Evolutionary conservation across 1,140 invertebrate genomes (phyloP).

Genomic region (Zophobas morio): DNA sequence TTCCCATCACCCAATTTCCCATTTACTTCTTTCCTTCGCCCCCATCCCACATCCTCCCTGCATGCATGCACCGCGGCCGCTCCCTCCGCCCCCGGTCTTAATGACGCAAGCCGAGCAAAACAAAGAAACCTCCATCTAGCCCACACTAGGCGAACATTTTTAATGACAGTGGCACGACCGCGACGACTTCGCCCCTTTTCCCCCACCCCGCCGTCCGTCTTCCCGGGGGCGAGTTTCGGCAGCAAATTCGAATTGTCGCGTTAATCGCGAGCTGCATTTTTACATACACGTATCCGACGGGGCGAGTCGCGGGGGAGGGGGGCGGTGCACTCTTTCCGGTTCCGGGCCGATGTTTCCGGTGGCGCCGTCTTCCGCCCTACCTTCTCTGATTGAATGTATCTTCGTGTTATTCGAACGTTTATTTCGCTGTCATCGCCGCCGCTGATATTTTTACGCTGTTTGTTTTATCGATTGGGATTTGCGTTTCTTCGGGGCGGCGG

Average conservation of each 20-base stretch:
- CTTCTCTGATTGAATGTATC: constrained; percentile 59
- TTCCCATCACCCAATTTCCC: too few species aligned
- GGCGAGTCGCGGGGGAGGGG: constrained; percentile 16
- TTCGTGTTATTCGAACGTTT: constrained; percentile 59
- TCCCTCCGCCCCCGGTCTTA: not conserved
- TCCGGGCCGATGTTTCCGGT: constrained; percentile 57
- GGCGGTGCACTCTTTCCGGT: constrained; percentile 53
- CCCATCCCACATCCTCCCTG: too few species aligned
- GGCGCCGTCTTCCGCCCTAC: constrained; percentile 58
- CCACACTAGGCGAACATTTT: constrained; percentile 39
- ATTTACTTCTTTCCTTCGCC: too few species aligned
- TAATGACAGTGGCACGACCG: constrained; percentile 32
- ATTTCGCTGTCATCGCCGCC: constrained; percentile 55
- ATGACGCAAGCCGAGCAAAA: constrained; percentile 47
- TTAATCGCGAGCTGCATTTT: constrained; percentile 44
- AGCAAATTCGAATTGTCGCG: not conserved
- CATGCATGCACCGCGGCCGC: too few species aligned
- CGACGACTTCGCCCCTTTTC: not conserved
- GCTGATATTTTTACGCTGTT: constrained; percentile 51
- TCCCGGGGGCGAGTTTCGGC: constrained; percentile 4
- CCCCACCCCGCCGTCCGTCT: not conserved
- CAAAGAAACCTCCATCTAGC: constrained; percentile 13
- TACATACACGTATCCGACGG: constrained; percentile 39
- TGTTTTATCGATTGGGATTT: constrained; percentile 50
- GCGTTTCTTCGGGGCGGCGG: not conserved